phyloP scores from a whole-genome alignment of 2,888 invertebrate species.

The Melinopterus prodromus region DNA sequence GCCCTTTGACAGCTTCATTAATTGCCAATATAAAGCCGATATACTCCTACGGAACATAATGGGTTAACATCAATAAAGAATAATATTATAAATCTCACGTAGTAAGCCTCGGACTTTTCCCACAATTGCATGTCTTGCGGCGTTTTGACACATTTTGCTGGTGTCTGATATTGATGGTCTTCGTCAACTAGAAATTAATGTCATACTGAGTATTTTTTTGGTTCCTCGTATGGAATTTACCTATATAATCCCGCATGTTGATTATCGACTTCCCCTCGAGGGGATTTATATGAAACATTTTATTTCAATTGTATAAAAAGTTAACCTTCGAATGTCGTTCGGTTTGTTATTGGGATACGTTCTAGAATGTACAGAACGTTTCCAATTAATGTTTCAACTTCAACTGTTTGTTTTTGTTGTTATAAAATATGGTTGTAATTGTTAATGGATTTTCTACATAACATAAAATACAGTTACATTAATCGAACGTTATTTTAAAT shows the following conservation, averaged over 20 bases:
- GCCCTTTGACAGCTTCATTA: constrained; percentile 86
- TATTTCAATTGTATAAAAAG: background rate
- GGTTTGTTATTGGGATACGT: no score
- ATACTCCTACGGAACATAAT: constrained; percentile 70
- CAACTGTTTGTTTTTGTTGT: no score
- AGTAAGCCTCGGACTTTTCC: constrained; percentile 87
- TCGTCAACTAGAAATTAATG: constrained; percentile 56
- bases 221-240: no score
- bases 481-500: no score
- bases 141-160: constrained; percentile 71
- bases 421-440: no score
- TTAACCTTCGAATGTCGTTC: no score
- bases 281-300: constrained; percentile 20
- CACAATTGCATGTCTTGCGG: constrained; percentile 79
- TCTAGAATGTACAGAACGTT: no score
- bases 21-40: constrained; percentile 87
- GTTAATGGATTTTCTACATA: no score
- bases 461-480: no score
- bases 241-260: constrained; percentile 15
- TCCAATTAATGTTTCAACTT: no score
- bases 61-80: background rate
- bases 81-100: constrained; percentile 62
- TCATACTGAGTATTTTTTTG: background rate
- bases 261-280: background rate
- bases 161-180: constrained; percentile 71